Percentiles rank a stretch among this genome's conserved stretches.
phyloP scores from a whole-genome alignment of 2,797 vertebrate species.

The Malurus leucopterus region DNA sequence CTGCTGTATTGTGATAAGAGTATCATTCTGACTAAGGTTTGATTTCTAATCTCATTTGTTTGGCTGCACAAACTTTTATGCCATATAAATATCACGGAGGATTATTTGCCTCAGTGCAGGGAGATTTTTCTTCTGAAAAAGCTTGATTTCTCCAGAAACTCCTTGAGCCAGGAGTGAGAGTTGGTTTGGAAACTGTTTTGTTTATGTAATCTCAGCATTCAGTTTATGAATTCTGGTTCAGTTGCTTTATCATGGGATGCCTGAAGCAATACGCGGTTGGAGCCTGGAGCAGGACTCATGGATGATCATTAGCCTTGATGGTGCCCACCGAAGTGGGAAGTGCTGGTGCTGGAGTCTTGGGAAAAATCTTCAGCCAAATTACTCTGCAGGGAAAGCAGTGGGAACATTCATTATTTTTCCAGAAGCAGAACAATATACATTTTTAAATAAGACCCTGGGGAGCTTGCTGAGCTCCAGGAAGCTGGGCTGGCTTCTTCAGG shows the following conservation, averaged over 20 bases:
- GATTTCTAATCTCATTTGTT: conserved; percentile 20
- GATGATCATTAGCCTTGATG: not conserved
- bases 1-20: conserved; percentile 3
- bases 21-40: not conserved
- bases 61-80: not conserved
- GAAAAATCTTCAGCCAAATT: not conserved
- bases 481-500: not conserved
- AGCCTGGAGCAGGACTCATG: not conserved
- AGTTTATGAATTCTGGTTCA: not conserved
- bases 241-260: not conserved
- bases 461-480: not conserved
- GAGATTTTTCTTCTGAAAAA: not conserved
- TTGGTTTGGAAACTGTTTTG: not conserved
- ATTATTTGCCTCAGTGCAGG: not conserved
- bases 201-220: not conserved
- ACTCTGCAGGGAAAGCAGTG: not conserved
- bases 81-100: not conserved
- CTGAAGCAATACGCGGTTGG: not conserved
- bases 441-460: not conserved
- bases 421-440: not conserved
- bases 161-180: not conserved
- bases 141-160: not conserved
- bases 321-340: not conserved
- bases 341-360: not conserved
- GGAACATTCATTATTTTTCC: not conserved